Evolutionary conservation across 2,797 vertebrate species (phyloP).

Genomic region (Lerista edwardsae): DNA sequence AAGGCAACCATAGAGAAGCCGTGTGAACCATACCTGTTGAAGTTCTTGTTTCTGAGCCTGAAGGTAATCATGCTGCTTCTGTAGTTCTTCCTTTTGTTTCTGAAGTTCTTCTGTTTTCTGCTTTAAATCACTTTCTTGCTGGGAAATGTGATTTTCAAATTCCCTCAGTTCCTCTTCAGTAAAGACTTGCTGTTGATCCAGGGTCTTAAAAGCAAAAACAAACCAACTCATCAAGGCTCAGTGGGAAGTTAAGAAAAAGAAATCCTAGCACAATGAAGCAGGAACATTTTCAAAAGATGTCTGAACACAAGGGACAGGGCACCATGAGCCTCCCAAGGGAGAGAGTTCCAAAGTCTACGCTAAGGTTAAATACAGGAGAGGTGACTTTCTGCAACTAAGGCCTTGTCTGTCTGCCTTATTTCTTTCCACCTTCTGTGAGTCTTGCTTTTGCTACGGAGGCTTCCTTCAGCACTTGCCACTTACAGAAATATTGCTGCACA

Average conservation of each 20-base stretch:
- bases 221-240: background rate
- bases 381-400: background rate
- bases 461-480: background rate
- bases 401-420: background rate
- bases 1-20: background rate
- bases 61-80: conserved; percentile 90
- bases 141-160: conserved; percentile 90
- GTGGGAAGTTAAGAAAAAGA: background rate
- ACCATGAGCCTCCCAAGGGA: too few relatives aligned
- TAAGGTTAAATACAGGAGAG: background rate
- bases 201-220: conserved; percentile 79
- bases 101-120: conserved; percentile 88
- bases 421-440: background rate
- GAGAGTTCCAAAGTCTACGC: too few relatives aligned
- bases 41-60: conserved; percentile 92
- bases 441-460: background rate
- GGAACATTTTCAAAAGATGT: too few relatives aligned
- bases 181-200: conserved; percentile 93
- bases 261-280: too few relatives aligned
- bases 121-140: conserved; percentile 89
- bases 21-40: conserved; percentile 88
- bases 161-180: conserved; percentile 94
- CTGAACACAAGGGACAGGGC: too few relatives aligned
- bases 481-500: background rate
- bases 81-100: conserved; percentile 90